phyloP scores from a whole-genome alignment of 2,888 invertebrate species.

The Ennomos erosarius region DNA sequence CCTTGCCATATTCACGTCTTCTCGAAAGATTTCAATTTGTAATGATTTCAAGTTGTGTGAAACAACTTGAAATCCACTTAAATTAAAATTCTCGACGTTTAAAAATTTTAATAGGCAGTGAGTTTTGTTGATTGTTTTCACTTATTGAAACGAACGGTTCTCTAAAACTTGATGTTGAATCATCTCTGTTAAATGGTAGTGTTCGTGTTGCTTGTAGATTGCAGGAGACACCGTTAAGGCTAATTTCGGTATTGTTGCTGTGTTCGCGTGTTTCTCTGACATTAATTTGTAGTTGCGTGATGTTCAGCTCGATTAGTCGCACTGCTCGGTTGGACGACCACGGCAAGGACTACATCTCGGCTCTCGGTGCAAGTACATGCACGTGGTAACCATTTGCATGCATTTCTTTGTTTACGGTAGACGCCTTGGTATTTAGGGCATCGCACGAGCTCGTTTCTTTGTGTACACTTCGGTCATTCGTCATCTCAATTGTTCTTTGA shows the following conservation, averaged over 20 bases:
- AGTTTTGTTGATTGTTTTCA: constrained; percentile 26
- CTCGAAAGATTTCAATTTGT: constrained; percentile 12
- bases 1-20: constrained; percentile 40
- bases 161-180: constrained; percentile 21
- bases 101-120: constrained; percentile 19
- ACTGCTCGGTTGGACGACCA: constrained; percentile 46
- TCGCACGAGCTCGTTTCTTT: constrained; percentile 45
- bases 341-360: constrained; percentile 50
- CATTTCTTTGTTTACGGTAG: constrained; percentile 56
- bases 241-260: constrained; percentile 52
- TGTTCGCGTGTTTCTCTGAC: constrained; percentile 58
- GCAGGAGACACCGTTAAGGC: constrained; percentile 50
- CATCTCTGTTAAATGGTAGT: constrained; percentile 18
- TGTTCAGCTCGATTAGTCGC: constrained; percentile 64
- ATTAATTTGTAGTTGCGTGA: constrained; percentile 61
- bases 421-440: constrained; percentile 60
- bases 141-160: constrained; percentile 31
- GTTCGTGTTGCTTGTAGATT: constrained; percentile 31
- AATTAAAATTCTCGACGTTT: constrained; percentile 16
- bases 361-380: constrained; percentile 48
- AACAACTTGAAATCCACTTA: constrained; percentile 3
- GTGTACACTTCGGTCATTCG: constrained; percentile 38
- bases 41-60: constrained; percentile 11
- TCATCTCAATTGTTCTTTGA: constrained; percentile 37
- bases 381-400: constrained; percentile 53